These are phyloP conservation scores for Accipiter virgatus DNA, from an alignment of 2,113 vertebrate genomes.

Conservation along the genomic window DNA sequence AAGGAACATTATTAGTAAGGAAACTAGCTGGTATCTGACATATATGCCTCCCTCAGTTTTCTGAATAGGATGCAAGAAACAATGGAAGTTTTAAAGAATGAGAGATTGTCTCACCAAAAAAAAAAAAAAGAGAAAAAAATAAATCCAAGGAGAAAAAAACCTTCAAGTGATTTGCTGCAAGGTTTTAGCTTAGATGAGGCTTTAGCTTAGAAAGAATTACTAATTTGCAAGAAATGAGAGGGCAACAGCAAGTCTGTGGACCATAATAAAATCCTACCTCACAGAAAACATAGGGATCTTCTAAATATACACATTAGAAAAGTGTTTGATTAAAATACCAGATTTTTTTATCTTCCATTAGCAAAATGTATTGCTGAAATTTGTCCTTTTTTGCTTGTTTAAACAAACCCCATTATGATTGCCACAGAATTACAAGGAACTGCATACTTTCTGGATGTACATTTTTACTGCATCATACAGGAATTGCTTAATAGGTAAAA, in stretches of 20 bases:
- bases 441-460: not conserved
- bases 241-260: not conserved
- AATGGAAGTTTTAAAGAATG: not conserved
- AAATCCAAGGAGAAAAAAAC: constrained; percentile 4
- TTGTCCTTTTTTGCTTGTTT: not conserved
- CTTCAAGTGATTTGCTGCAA: not conserved
- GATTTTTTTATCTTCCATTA: not conserved
- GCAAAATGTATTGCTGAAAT: constrained; percentile 27
- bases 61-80: not conserved
- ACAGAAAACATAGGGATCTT: not conserved
- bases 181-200: not conserved
- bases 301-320: not conserved
- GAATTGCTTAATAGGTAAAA: constrained; percentile 54
- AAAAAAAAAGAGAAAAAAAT: not conserved
- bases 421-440: constrained; percentile 4
- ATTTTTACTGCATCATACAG: not conserved
- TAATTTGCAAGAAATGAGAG: constrained; percentile 1
- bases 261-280: not conserved
- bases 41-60: not conserved
- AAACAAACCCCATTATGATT: not conserved
- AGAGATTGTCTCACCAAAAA: not conserved
- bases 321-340: not conserved
- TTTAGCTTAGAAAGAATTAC: not conserved
- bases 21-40: not conserved
- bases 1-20: not conserved